Conservation (phyloP, 2,797 vertebrate species). For the Acanthurus tractus region DNA sequence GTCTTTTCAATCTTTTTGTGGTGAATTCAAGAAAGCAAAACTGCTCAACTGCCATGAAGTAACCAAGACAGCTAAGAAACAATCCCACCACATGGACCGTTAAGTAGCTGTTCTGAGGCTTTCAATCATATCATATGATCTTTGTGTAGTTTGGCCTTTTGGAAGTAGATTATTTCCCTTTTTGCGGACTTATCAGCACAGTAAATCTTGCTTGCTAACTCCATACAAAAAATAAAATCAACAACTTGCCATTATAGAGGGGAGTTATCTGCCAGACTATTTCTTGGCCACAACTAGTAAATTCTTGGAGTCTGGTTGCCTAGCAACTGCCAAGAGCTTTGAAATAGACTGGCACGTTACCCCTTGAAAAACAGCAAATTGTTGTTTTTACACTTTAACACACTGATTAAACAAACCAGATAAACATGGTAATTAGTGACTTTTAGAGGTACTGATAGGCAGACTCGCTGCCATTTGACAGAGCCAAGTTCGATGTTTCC, state of each 20-base stretch:
- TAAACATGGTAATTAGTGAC: background rate
- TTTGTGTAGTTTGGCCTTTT: background rate
- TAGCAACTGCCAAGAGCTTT: no score
- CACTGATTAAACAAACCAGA: background rate
- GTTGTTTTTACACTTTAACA: background rate
- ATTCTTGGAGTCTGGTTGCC: constrained; percentile 12
- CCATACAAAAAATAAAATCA: background rate
- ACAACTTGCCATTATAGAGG: background rate
- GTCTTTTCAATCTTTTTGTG: background rate
- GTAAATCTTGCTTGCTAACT: background rate
- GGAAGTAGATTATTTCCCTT: background rate
- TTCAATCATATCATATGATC: background rate
- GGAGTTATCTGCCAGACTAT: background rate
- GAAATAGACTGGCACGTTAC: background rate
- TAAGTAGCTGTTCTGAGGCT: background rate
- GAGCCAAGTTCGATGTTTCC: background rate
- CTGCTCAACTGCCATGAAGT: background rate
- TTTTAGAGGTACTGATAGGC: background rate
- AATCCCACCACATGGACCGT: no score
- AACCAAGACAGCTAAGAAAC: background rate
- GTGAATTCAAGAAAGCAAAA: background rate
- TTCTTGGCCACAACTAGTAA: background rate
- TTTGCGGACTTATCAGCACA: background rate
- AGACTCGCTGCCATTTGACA: background rate
- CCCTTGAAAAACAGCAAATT: background rate